Percentiles rank a stretch among this genome's conserved stretches.
phyloP scores from a whole-genome alignment of 2,113 vertebrate species.

The Hyla sarda region DNA sequence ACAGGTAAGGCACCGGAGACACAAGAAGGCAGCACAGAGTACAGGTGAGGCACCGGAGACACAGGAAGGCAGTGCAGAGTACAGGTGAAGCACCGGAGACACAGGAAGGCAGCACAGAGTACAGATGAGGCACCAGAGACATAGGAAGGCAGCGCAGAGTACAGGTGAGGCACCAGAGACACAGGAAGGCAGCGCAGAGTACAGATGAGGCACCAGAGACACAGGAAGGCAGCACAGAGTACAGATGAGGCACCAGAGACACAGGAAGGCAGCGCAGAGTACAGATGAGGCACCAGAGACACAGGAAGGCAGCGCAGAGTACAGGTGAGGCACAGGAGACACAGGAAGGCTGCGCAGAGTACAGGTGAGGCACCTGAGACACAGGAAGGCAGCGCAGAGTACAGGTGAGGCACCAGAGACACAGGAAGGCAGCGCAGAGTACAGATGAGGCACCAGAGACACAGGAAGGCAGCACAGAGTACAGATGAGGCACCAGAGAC shows the following conservation, averaged over 20 bases:
- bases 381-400: conserved; percentile 75
- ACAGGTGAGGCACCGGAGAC: conserved; percentile 78
- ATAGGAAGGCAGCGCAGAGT: conserved; percentile 75
- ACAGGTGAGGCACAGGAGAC: conserved; percentile 78
- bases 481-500: conserved; percentile 78
- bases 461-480: conserved; percentile 75
- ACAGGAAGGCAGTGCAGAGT: conserved; percentile 75
- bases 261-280: conserved; percentile 75
- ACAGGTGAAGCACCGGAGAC: conserved; percentile 78
- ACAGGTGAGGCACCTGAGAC: conserved; percentile 78
- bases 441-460: conserved; percentile 78
- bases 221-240: conserved; percentile 75
- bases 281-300: conserved; percentile 78
- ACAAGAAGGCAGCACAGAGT: conserved; percentile 75
- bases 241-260: conserved; percentile 78
- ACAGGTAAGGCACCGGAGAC: conserved; percentile 78
- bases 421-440: conserved; percentile 75
- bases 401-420: conserved; percentile 78
- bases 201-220: conserved; percentile 78
- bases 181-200: conserved; percentile 75
- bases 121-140: conserved; percentile 78
- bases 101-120: conserved; percentile 75
- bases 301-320: conserved; percentile 75
- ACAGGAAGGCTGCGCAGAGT: conserved; percentile 75
- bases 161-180: conserved; percentile 78